Base-by-base conservation (phyloP, 2,797 vertebrate species). In the Phaenicophaeus curvirostris region DNA sequence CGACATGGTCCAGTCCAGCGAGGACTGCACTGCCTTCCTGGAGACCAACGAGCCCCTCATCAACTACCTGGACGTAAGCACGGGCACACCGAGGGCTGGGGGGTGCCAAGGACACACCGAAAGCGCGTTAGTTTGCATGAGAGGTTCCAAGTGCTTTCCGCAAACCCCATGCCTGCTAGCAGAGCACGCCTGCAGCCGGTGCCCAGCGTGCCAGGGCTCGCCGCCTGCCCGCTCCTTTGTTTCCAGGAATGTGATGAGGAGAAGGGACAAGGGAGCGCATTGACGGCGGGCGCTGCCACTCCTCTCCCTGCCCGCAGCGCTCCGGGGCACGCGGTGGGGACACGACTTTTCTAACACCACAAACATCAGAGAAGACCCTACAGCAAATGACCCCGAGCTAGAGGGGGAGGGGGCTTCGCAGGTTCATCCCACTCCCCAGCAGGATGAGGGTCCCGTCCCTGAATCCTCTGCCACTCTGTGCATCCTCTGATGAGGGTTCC, bases 61-160 rank as follows among this genome's bases (percentile, higher is more conserved):
- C 93, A 98, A 97, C 94, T 98, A 98, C 92, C 35, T 98, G 94
- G 98, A 98, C 3, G 98, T 98, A 95, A 98, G 98, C 28, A 0
- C n/a, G n/a, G n/a, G n/a, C n/a, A n/a, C n/a, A n/a, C 21, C 0
- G 8, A 42, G 65, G 18, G 58, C 8, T 15, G 75, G 15, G 46
- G 62, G 37, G 50, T 15, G 23, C 25, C 4, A 3, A 73, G 35
- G 55, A 42, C 51, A 2, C 27, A 62, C 51, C 19, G 0, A 9
- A 24, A 24, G 23, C 30, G 5, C 31, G 0, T 15, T 4, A 1
- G 1, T 9, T 31, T 8, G 13, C 55, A 15, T 1, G 13, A 28
- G 48, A 2, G 0, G 27, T 5, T 28, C 68, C 31, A 18, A 25
- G 0, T 9, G 27, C 71, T 54, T 27, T 62, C 89, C 24, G 2